These are phyloP conservation scores for Pherbina coryleti DNA, from an alignment of 2,888 invertebrate species.

Conservation along the genomic window DNA sequence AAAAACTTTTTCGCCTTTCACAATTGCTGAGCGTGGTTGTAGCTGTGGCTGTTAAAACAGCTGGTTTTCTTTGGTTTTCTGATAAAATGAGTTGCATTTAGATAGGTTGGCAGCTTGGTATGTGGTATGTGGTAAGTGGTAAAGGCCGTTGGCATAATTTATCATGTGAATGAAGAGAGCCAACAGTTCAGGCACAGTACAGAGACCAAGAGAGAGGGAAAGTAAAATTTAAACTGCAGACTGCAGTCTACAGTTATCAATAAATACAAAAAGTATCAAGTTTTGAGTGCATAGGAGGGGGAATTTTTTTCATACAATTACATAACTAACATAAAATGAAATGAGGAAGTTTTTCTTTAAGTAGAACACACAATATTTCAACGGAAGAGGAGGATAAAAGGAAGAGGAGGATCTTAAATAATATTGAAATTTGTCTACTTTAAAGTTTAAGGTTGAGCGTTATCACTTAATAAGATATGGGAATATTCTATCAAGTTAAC, in stretches of 20 bases:
- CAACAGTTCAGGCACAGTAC: neutral
- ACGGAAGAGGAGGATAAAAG: too few relatives aligned
- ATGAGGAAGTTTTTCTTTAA: neutral
- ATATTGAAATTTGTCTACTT: too few relatives aligned
- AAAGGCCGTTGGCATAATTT: constrained; percentile 36
- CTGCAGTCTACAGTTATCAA: neutral
- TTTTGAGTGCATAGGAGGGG: neutral
- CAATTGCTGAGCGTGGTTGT: constrained; percentile 7
- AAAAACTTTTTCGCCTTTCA: constrained; percentile 28
- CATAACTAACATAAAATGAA: constrained; percentile 6
- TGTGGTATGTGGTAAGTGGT: constrained; percentile 5
- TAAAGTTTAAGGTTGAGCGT: too few relatives aligned
- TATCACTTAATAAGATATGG: too few relatives aligned
- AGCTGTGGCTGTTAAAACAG: neutral
- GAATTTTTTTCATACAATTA: neutral
- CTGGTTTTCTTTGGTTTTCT: neutral
- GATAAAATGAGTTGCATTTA: neutral
- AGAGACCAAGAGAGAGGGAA: neutral
- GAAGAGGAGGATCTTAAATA: too few relatives aligned
- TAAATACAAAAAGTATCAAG: neutral
- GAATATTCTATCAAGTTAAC: too few relatives aligned
- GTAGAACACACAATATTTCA: too few relatives aligned
- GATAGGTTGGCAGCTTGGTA: neutral
- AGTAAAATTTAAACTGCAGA: neutral
- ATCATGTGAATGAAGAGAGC: neutral